A percentile compares a stretch with the other conserved stretches of the same genome.
These are phyloP conservation scores for Antrozous pallidus DNA, from an alignment of 2,797 vertebrate species.

Conservation along the genomic window DNA sequence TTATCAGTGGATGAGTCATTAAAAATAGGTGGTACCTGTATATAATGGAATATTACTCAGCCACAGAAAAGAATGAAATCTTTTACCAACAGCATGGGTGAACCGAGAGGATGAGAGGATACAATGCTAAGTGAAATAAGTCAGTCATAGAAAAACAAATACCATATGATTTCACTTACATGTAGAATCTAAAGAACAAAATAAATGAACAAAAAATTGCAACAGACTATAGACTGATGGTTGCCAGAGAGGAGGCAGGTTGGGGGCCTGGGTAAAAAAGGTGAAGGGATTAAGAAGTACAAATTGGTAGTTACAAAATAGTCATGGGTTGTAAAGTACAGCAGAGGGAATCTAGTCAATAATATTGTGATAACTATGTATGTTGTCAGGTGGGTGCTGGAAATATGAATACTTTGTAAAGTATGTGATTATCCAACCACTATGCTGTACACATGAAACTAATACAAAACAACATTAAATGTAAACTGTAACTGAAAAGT, in stretches of 20 bases:
- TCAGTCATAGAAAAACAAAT: background rate
- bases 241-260: background rate
- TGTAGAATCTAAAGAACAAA: background rate
- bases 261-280: background rate
- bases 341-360: background rate
- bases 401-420: background rate
- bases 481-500: background rate
- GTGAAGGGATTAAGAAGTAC: background rate
- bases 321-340: background rate
- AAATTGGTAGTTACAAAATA: background rate
- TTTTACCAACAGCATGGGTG: background rate
- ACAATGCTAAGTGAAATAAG: background rate
- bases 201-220: background rate
- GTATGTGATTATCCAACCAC: background rate
- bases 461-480: background rate
- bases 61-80: background rate
- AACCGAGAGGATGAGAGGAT: background rate
- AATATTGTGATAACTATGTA: background rate
- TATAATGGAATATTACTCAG: background rate
- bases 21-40: background rate
- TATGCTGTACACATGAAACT: background rate
- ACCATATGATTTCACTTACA: background rate
- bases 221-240: background rate
- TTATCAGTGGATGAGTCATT: background rate
- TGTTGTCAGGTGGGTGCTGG: background rate